Evolutionary conservation across 2,797 vertebrate species (phyloP).

Genomic region (Chromis chromis): DNA sequence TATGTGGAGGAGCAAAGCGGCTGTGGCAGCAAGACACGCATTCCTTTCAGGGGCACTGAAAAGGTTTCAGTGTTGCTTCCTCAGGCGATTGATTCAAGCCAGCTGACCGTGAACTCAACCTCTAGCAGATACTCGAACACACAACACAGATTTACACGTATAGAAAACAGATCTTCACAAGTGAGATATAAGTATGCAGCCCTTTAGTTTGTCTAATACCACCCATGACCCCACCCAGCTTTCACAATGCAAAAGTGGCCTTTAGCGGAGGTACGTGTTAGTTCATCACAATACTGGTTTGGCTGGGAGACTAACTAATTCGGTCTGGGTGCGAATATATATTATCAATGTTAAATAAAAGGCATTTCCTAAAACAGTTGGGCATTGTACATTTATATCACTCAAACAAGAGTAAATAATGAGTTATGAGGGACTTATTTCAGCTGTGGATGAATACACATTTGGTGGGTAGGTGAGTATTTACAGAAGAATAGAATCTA

Average conservation of each 20-base stretch:
- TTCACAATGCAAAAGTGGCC: conserved; percentile 13
- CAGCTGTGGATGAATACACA: not conserved
- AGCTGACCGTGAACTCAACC: conserved; percentile 48
- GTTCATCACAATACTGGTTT: not conserved
- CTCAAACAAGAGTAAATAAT: not conserved
- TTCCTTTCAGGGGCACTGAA: conserved; percentile 63
- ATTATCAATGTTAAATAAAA: not conserved
- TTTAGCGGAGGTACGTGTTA: conserved; percentile 15
- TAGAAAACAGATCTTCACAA: conserved; percentile 43
- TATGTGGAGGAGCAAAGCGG: conserved; percentile 3
- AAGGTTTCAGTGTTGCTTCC: conserved; percentile 48
- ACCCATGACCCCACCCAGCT: conserved; percentile 11
- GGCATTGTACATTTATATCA: not conserved
- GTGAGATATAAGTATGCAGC: conserved; percentile 32
- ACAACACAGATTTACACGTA: conserved; percentile 18
- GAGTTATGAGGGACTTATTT: not conserved
- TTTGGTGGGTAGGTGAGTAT: not conserved
- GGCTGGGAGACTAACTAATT: not conserved
- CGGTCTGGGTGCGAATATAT: too few relatives aligned
- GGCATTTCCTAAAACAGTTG: not conserved
- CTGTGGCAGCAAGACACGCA: conserved; percentile 46
- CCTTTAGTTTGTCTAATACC: conserved; percentile 25
- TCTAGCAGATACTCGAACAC: conserved; percentile 12
- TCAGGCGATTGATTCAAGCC: conserved; percentile 56
- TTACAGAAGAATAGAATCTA: not conserved